Evolutionary conservation across 2,888 invertebrate genomes (phyloP).

Genomic region (Amphimallon solstitiale): DNA sequence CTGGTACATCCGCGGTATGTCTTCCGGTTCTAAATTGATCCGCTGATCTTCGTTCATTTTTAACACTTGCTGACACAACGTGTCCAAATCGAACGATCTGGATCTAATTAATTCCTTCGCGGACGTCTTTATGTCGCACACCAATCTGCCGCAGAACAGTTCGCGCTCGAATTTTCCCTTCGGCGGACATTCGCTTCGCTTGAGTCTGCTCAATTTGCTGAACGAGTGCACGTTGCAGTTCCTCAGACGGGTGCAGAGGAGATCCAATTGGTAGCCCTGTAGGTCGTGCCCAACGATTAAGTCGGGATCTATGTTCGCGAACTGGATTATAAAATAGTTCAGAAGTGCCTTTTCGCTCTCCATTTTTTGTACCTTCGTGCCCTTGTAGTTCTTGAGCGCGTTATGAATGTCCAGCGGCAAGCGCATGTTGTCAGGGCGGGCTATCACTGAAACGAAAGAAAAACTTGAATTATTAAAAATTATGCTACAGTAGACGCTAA

Average conservation of each 20-base stretch:
- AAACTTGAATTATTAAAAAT: no score
- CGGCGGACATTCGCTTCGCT: constrained; percentile 67
- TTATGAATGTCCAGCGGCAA: constrained; percentile 89
- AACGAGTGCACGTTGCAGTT: constrained; percentile 83
- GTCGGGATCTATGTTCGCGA: constrained; percentile 92
- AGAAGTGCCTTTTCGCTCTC: constrained; percentile 89
- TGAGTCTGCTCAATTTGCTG: constrained; percentile 90
- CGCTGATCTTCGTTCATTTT: constrained; percentile 77
- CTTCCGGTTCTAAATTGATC: constrained; percentile 76
- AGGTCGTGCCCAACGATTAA: constrained; percentile 94
- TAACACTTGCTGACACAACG: constrained; percentile 78
- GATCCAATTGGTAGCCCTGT: constrained; percentile 87
- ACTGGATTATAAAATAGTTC: constrained; percentile 85
- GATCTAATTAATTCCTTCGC: constrained; percentile 94
- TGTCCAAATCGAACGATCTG: constrained; percentile 90
- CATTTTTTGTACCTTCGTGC: constrained; percentile 79
- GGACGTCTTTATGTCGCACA: constrained; percentile 89
- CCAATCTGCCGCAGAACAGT: constrained; percentile 80
- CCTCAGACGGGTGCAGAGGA: constrained; percentile 86
- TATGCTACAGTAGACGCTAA: no score
- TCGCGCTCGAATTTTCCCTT: constrained; percentile 54
- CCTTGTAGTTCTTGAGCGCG: constrained; percentile 72
- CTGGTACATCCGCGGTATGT: constrained; percentile 75
- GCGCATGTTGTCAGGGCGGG: constrained; percentile 73
- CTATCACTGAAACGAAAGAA: constrained; percentile 30